Conservation (phyloP, 2,888 invertebrate species). For the Portevinia maculata region DNA sequence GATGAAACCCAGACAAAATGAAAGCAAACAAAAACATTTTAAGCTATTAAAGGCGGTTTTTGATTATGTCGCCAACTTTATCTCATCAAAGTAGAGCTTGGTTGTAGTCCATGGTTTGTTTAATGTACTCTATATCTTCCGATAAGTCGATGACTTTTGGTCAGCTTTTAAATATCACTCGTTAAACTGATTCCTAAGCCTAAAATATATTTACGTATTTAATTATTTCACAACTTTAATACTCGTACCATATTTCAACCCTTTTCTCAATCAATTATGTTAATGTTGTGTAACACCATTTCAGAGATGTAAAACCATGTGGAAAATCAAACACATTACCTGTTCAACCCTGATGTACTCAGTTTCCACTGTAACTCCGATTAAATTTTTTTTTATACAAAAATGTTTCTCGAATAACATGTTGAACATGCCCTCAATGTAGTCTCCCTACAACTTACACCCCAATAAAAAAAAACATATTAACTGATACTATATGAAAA, state of each 20-base stretch:
- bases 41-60: no score
- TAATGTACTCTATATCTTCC: no score
- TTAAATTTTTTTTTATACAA: constrained; percentile 11
- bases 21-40: no score
- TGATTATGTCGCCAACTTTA: no score
- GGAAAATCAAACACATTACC: constrained; percentile 23
- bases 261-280: neutral
- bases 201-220: no score
- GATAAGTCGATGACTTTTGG: no score
- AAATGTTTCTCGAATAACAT: neutral
- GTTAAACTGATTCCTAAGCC: no score
- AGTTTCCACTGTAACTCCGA: constrained; percentile 32
- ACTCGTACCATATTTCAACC: neutral
- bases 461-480: neutral
- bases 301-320: constrained; percentile 13
- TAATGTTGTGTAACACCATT: neutral
- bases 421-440: neutral
- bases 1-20: no score
- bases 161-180: no score
- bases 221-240: neutral
- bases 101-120: no score
- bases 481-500: neutral
- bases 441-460: neutral
- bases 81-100: no score
- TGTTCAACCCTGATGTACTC: constrained; percentile 26